Percentiles rank a stretch among this genome's conserved stretches.
Evolutionary conservation across 2,113 vertebrate species (phyloP).

Genomic region (Thryonomys swinderianus): DNA sequence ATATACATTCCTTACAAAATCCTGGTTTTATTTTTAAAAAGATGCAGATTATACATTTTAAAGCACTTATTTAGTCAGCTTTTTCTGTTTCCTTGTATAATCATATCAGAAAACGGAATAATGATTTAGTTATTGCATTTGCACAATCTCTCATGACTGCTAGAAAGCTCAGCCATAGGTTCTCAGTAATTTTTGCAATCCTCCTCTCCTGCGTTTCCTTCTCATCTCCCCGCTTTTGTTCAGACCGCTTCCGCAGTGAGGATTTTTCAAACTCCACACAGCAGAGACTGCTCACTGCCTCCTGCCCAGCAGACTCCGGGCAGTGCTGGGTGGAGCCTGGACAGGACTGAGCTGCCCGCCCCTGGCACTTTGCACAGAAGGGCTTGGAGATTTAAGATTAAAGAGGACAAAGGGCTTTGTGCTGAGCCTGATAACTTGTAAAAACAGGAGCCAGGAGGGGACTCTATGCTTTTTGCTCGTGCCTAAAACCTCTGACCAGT

Average conservation of each 20-base stretch:
- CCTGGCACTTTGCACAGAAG: background rate
- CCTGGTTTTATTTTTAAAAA: slow-evolving; percentile 60
- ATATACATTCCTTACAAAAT: slow-evolving; percentile 59
- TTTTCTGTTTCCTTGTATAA: slow-evolving; percentile 64
- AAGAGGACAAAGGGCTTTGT: background rate
- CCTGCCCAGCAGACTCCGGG: background rate
- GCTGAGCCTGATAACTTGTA: background rate
- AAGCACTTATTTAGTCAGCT: slow-evolving; percentile 55
- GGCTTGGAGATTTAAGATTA: background rate
- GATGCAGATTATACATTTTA: slow-evolving; percentile 66
- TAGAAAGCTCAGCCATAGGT: background rate
- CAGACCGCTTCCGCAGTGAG: background rate
- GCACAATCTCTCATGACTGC: background rate
- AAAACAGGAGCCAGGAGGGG: background rate
- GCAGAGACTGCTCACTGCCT: background rate
- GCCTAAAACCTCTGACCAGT: background rate
- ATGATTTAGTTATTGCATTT: slow-evolving; percentile 33
- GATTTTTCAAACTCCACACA: background rate
- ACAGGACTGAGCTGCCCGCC: background rate
- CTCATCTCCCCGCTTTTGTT: background rate
- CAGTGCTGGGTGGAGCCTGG: background rate
- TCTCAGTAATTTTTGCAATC: background rate
- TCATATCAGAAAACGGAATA: slow-evolving; percentile 60
- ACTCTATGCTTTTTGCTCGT: background rate
- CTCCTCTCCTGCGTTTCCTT: background rate